phyloP scores from a whole-genome alignment of 2,888 invertebrate species.

The Campoplex capitator region DNA sequence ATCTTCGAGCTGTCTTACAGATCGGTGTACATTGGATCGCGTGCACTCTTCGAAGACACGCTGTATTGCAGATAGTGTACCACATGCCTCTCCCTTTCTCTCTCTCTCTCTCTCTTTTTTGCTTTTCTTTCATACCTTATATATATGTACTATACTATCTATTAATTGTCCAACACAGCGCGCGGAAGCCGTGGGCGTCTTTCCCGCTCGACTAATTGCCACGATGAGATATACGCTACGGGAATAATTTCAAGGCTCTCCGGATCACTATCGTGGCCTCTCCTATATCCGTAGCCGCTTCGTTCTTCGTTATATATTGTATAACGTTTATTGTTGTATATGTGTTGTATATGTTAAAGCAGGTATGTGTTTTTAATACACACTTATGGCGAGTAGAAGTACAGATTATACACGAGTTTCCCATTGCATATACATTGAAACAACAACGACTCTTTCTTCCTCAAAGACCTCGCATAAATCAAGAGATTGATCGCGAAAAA shows the following conservation, averaged over 20 bases:
- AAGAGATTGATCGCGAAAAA: conserved; percentile 65
- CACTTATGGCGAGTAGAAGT: conserved; percentile 15
- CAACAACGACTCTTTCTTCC: conserved; percentile 36
- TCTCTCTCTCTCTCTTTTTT: conserved; percentile 36
- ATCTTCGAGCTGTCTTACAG: conserved; percentile 67
- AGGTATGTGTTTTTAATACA: conserved; percentile 3
- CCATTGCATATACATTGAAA: conserved; percentile 45
- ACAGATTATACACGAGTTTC: conserved; percentile 28
- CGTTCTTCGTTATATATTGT: conserved; percentile 51
- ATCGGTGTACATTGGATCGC: conserved; percentile 69
- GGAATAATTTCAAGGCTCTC: conserved; percentile 75
- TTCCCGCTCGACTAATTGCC: conserved; percentile 81
- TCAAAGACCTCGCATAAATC: conserved; percentile 58
- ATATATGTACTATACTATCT: conserved; percentile 72
- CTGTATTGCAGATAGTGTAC: conserved; percentile 50
- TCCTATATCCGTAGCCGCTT: conserved; percentile 53
- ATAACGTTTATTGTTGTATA: conserved; percentile 34
- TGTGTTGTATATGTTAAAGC: not conserved
- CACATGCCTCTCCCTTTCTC: conserved; percentile 33
- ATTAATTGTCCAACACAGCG: conserved; percentile 82
- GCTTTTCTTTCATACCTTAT: conserved; percentile 31
- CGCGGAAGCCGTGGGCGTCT: conserved; percentile 79
- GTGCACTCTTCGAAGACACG: conserved; percentile 67
- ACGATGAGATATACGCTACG: conserved; percentile 75
- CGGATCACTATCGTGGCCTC: conserved; percentile 67